Conservation (phyloP, 2,797 vertebrate genomes). For the Microcaecilia unicolor region DNA sequence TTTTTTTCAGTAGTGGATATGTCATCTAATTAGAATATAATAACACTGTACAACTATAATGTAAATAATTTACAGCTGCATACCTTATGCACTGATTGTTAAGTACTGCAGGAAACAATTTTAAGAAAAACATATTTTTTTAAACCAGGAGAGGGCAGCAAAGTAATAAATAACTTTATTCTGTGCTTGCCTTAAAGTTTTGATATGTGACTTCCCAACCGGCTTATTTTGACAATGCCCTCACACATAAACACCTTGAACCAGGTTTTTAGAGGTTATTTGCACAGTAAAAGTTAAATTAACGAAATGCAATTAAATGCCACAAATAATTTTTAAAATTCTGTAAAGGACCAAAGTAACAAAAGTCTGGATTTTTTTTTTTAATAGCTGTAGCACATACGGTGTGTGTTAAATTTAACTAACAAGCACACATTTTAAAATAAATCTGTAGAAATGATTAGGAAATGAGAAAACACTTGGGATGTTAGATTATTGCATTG, state of each 20-base stretch:
- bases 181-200: conserved; percentile 9
- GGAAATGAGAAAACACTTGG: too few relatives aligned
- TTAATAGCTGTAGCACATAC: too few relatives aligned
- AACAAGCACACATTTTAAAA: neutral
- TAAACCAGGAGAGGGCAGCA: conserved; percentile 58
- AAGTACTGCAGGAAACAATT: too few relatives aligned
- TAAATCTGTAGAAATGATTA: neutral
- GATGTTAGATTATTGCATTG: too few relatives aligned
- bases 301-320: conserved; percentile 45
- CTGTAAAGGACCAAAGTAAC: conserved; percentile 9
- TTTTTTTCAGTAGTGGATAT: too few relatives aligned
- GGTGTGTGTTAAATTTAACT: neutral
- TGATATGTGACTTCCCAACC: conserved; percentile 41
- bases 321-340: conserved; percentile 54
- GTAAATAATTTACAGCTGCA: too few relatives aligned
- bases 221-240: conserved; percentile 53
- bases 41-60: too few relatives aligned
- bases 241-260: conserved; percentile 59
- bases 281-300: conserved; percentile 58
- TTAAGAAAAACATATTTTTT: too few relatives aligned
- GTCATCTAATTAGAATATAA: too few relatives aligned
- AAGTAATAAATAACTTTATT: conserved; percentile 24
- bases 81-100: too few relatives aligned
- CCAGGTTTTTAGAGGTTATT: conserved; percentile 51
- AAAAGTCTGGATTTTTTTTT: too few relatives aligned